A percentile compares a stretch with the other conserved stretches of the same genome.
Conservation (phyloP, 2,888 invertebrate species). For the Brachyptera risi region DNA sequence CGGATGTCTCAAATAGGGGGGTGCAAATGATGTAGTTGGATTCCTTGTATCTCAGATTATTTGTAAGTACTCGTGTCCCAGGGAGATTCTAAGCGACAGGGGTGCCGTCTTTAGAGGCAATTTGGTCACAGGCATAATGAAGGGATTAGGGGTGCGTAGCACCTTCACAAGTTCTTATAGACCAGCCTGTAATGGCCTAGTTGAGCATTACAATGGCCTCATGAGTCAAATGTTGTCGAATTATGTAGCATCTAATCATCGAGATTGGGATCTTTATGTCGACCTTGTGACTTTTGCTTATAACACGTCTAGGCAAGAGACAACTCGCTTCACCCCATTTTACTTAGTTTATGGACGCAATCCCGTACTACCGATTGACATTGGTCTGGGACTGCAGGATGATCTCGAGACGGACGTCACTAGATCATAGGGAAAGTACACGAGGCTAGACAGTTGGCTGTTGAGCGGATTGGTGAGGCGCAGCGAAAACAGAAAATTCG, state of each 20-base stretch:
- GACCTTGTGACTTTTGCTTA: slow-evolving; percentile 31
- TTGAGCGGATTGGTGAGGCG: no score
- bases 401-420: no score
- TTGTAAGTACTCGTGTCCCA: slow-evolving; percentile 26
- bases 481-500: neutral
- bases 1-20: slow-evolving; percentile 20
- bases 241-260: slow-evolving; percentile 30
- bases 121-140: slow-evolving; percentile 26
- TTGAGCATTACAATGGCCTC: slow-evolving; percentile 34
- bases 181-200: slow-evolving; percentile 33
- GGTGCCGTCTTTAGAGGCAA: slow-evolving; percentile 32
- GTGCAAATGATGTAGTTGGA: slow-evolving; percentile 29
- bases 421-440: no score
- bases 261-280: slow-evolving; percentile 33
- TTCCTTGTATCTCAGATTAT: slow-evolving; percentile 30
- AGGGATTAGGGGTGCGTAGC: slow-evolving; percentile 24
- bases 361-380: neutral
- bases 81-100: slow-evolving; percentile 31
- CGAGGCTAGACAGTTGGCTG: no score
- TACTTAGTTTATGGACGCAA: neutral
- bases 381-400: neutral
- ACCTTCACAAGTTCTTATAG: slow-evolving; percentile 31
- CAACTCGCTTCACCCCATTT: slow-evolving; percentile 30
- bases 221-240: slow-evolving; percentile 32
- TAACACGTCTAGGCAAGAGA: slow-evolving; percentile 30